Percentiles rank a stretch among this genome's conserved stretches.
Evolutionary conservation across 1,140 invertebrate species (phyloP).

Genomic region (Holotrichia oblita): DNA sequence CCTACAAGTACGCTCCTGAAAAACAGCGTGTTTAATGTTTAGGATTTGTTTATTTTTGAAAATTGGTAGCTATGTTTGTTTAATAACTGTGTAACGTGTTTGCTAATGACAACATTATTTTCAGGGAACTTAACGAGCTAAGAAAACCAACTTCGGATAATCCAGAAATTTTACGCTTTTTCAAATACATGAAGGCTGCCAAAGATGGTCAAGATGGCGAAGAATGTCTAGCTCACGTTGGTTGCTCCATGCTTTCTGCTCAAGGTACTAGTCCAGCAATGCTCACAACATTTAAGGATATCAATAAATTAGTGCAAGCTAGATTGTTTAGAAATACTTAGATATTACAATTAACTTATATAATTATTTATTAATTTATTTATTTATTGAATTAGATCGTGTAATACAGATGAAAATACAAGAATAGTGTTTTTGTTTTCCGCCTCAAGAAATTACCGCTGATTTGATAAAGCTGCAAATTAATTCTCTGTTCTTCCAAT

Average conservation of each 20-base stretch:
- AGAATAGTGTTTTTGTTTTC: not conserved
- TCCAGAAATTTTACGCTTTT: slow-evolving; percentile 84
- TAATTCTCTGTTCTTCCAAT: too few species aligned
- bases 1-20: too few species aligned
- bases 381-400: not conserved
- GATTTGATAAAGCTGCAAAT: too few species aligned
- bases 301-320: slow-evolving; percentile 85
- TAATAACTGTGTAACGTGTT: too few species aligned
- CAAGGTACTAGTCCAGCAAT: slow-evolving; percentile 77
- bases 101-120: slow-evolving; percentile 45
- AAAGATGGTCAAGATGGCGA: slow-evolving; percentile 83
- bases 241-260: slow-evolving; percentile 64
- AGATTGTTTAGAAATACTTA: slow-evolving; percentile 61
- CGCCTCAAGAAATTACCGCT: too few species aligned
- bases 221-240: slow-evolving; percentile 70
- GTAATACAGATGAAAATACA: not conserved
- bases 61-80: too few species aligned
- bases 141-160: slow-evolving; percentile 83
- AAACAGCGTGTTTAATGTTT: too few species aligned
- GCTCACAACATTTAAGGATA: slow-evolving; percentile 85
- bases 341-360: not conserved
- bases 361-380: slow-evolving; percentile 38
- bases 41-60: too few species aligned
- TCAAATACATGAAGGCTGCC: slow-evolving; percentile 87
- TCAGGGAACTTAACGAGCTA: slow-evolving; percentile 82